Evolutionary conservation across 2,113 vertebrate genomes (phyloP).

Genomic region (Urocynchramus pylzowi): DNA sequence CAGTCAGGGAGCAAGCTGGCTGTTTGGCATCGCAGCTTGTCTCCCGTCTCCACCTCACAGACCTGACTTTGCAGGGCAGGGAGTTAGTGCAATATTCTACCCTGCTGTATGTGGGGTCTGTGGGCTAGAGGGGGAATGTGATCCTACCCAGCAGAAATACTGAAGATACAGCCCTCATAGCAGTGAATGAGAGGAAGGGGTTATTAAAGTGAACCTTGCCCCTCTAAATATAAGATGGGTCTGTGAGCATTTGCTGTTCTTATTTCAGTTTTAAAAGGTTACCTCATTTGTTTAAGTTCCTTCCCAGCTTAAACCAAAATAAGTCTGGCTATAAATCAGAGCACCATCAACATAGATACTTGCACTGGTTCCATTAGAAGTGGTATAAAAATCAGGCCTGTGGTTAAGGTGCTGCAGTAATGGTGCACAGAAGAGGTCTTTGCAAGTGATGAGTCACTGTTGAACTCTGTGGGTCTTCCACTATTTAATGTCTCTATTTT

Average conservation of each 20-base stretch:
- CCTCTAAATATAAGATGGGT: background rate
- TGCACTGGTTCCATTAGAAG: background rate
- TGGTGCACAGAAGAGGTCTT: background rate
- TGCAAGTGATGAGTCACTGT: background rate
- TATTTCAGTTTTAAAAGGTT: background rate
- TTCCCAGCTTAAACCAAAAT: background rate
- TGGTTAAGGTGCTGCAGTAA: background rate
- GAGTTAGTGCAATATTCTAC: background rate
- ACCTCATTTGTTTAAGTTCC: background rate
- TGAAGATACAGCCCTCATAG: background rate
- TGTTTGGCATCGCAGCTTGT: background rate
- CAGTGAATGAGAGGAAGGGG: background rate
- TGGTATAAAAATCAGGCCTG: background rate
- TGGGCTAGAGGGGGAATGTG: background rate
- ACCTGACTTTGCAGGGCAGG: background rate
- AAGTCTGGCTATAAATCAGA: background rate
- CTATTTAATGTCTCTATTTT: background rate
- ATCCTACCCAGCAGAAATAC: background rate
- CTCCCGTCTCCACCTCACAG: accelerated
- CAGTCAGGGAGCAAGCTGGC: background rate
- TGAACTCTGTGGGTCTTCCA: background rate
- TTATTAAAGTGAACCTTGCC: background rate
- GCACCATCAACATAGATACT: background rate
- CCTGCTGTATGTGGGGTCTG: background rate
- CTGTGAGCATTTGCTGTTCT: background rate